phyloP scores from a whole-genome alignment of 1,140 invertebrate genomes.

The Ptiloglossa arizonensis region DNA sequence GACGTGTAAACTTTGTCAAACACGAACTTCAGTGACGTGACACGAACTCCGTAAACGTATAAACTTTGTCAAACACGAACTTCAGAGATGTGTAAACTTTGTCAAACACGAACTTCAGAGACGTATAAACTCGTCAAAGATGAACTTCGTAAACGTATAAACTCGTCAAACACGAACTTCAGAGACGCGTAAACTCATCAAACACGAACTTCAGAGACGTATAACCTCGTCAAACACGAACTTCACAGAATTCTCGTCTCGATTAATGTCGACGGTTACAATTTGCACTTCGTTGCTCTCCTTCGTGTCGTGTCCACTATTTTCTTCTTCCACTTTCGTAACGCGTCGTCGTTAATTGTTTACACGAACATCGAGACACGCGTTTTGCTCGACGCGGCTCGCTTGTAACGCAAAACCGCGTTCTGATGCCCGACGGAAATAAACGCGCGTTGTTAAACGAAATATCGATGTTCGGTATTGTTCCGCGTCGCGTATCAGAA shows the following conservation, averaged over 20 bases:
- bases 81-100: too few species aligned
- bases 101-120: too few species aligned
- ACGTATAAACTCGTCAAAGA: too few species aligned
- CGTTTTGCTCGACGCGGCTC: constrained; percentile 33
- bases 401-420: not conserved
- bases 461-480: constrained; percentile 8
- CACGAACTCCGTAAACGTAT: too few species aligned
- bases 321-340: not conserved
- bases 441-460: not conserved
- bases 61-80: too few species aligned
- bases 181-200: too few species aligned
- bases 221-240: not conserved
- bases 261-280: constrained; percentile 16
- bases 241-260: too few species aligned
- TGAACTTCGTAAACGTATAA: too few species aligned
- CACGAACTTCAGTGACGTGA: too few species aligned
- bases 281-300: constrained; percentile 38
- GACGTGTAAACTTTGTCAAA: too few species aligned
- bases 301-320: not conserved
- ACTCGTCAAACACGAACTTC: too few species aligned
- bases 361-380: constrained; percentile 22
- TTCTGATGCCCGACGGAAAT: not conserved
- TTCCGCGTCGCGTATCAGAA: not conserved
- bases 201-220: too few species aligned
- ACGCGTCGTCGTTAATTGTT: constrained; percentile 29